Conservation (phyloP, 1,140 invertebrate species). For the Euglossa dilemma region DNA sequence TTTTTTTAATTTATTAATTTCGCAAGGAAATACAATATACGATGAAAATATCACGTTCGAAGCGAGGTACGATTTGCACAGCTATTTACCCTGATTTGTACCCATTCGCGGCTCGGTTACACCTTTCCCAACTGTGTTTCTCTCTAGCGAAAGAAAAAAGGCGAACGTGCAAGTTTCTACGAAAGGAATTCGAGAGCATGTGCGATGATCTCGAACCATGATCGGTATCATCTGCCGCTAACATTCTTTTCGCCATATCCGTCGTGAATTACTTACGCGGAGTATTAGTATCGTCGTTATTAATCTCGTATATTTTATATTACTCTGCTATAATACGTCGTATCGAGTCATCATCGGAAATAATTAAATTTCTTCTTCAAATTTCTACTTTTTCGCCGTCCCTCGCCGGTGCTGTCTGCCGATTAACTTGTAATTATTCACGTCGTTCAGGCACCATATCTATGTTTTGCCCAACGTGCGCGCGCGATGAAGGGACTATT, state of each 20-base stretch:
- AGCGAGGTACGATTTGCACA: background rate
- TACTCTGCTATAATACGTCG: background rate
- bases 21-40: background rate
- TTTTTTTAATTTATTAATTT: background rate
- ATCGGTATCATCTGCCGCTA: background rate
- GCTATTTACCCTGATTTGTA: slow-evolving; percentile 8
- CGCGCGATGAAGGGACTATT: background rate
- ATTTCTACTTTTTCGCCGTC: background rate
- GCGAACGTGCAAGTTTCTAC: slow-evolving; percentile 42
- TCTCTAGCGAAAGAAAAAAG: slow-evolving; percentile 15
- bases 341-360: background rate
- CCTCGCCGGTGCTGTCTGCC: background rate
- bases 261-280: background rate
- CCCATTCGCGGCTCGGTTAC: slow-evolving; percentile 3
- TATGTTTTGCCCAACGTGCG: background rate
- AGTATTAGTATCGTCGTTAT: background rate
- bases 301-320: background rate
- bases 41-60: background rate
- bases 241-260: background rate
- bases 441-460: background rate
- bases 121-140: slow-evolving; percentile 14
- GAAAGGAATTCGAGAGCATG: slow-evolving; percentile 47
- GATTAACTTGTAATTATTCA: background rate
- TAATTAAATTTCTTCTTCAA: background rate
- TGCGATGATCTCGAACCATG: slow-evolving; percentile 25